phyloP scores from a whole-genome alignment of 2,113 vertebrate species.

The Jaculus jaculus region DNA sequence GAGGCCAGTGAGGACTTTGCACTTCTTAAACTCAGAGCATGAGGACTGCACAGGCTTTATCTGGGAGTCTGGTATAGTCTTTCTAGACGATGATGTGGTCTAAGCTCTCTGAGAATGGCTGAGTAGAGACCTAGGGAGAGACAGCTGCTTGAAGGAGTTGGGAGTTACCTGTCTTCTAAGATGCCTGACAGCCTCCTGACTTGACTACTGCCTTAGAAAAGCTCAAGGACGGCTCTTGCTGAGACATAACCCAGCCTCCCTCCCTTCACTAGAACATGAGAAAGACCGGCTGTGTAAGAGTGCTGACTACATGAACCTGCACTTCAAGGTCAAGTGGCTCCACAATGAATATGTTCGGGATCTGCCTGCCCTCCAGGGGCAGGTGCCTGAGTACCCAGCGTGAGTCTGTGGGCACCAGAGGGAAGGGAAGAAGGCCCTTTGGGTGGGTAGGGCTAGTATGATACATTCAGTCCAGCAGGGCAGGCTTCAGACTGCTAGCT shows the following conservation, averaged over 20 bases:
- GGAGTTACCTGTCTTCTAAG: not conserved
- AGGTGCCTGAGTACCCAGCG: constrained; percentile 95
- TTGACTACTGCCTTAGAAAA: not conserved
- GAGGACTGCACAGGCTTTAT: not conserved
- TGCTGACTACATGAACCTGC: constrained; percentile 99
- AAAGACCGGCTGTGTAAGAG: constrained; percentile 96
- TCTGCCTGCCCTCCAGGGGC: constrained; percentile 90
- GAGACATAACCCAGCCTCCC: constrained; percentile 33
- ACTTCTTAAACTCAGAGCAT: constrained; percentile 10
- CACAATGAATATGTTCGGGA: constrained; percentile 95
- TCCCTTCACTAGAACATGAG: constrained; percentile 91
- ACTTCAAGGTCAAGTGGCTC: constrained; percentile 99
- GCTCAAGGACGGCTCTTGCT: not conserved
- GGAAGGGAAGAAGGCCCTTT: not conserved
- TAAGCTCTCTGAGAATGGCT: constrained; percentile 23
- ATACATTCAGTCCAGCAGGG: not conserved
- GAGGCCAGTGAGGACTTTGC: not conserved
- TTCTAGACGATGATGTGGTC: constrained; percentile 20
- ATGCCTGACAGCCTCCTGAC: not conserved
- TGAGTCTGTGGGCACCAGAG: constrained; percentile 84
- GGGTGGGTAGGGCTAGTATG: not conserved
- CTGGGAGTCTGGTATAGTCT: not conserved
- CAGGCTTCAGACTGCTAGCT: not conserved
- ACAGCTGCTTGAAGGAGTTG: not conserved
- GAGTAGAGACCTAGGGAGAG: not conserved